phyloP scores from a whole-genome alignment of 2,888 invertebrate genomes.

The Sesia bembeciformis region DNA sequence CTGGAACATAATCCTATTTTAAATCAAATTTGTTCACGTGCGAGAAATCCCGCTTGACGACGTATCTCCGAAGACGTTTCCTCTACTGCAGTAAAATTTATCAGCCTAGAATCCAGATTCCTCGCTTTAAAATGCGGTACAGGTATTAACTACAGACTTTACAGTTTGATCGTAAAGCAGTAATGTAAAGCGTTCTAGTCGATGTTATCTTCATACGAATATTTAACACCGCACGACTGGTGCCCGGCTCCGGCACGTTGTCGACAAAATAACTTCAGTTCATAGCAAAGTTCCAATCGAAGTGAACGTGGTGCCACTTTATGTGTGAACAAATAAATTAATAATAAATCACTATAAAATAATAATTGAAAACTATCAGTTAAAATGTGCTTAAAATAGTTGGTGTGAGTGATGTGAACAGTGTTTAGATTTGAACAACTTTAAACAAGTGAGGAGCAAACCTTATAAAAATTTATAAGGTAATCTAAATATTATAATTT shows the following conservation, averaged over 20 bases:
- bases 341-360: no score
- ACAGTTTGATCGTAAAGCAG: constrained; percentile 12
- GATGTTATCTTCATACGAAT: constrained; percentile 18
- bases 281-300: constrained; percentile 39
- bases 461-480: no score
- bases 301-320: constrained; percentile 31
- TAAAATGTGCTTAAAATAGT: no score
- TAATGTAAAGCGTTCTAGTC: constrained; percentile 29
- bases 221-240: constrained; percentile 8
- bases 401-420: no score
- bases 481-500: no score
- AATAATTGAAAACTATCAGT: no score
- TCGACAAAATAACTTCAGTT: constrained; percentile 59
- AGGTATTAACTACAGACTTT: background rate
- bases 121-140: background rate
- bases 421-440: no score
- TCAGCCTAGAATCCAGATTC: background rate
- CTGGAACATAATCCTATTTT: constrained; percentile 36
- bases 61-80: constrained; percentile 31
- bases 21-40: constrained; percentile 60
- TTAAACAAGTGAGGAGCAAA: no score
- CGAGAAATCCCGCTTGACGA: constrained; percentile 49
- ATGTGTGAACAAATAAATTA: no score
- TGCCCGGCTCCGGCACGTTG: constrained; percentile 23
- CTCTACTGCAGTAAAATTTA: constrained; percentile 10